Base-by-base conservation (phyloP, 2,113 vertebrate genomes). In the Ahaetulla prasina region DNA sequence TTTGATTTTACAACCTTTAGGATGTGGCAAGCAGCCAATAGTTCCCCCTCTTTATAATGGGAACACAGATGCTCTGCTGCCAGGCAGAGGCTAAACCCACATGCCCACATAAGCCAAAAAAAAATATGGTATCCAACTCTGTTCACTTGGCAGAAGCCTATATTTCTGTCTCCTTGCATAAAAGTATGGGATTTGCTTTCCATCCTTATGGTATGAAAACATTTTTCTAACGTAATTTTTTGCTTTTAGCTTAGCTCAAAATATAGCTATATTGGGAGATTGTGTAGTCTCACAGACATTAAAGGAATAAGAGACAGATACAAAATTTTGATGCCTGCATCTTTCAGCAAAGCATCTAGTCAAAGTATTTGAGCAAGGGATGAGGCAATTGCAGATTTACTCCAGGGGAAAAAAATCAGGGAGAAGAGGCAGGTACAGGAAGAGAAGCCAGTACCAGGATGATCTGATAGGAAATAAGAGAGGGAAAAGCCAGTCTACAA, bases 1-100 rank as follows among this genome's bases (percentile, higher is more conserved):
- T 91, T 91, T 87, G 53, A 91, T 92, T 93, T 93, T 90, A 80
- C 90, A 89, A 49, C 86, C 93, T 89, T 89, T 35, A 93, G 80
- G 85, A 94, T 93, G 89, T 49, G 68, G 86, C 86, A 95, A 55
- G 22, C 85, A 93, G 90, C 30, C 92, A 93, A 87, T 14, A 27
- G 89, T 53, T 91, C 27, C 91, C 57, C 50, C 43, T 7, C 12
- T 92, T 90, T 85, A 89, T 43, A 90, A 27, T 74, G 52, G 22
- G 9, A 93, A 88, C 91, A 86, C 54, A 63, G 30, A 25, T 89
- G 53, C 11, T 90, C 27, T 50, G 5, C 18, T 89, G 50, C 85
- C 90, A 92, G 25, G n/a, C 7, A 0, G 0, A 39, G 87, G 50
- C 80, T 54, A 35, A 47, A 1, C 23, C n/a, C 47, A 63, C 35